Conservation (phyloP, 2,113 vertebrate species). For the Alosa alosa region DNA sequence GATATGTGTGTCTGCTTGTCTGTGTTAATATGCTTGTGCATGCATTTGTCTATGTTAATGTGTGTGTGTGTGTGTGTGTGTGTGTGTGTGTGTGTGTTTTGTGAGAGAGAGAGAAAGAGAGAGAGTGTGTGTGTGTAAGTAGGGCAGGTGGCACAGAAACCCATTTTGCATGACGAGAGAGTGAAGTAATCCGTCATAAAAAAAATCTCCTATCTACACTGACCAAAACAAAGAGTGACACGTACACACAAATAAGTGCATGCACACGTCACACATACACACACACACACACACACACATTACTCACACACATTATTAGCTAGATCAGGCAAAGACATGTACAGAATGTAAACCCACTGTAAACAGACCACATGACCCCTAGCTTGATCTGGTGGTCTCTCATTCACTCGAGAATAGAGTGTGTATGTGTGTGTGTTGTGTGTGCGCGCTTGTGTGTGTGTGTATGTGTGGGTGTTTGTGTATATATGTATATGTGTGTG, state of each 20-base stretch:
- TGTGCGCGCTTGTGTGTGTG: not conserved
- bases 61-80: not conserved
- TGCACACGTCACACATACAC: not conserved
- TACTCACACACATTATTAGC: not conserved
- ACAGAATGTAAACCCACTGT: not conserved
- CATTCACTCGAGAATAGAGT: not conserved
- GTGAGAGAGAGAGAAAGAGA: not conserved
- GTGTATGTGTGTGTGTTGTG: not conserved
- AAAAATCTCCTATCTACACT: not conserved
- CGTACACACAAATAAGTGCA: not conserved
- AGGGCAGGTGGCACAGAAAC: not conserved
- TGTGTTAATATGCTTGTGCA: not conserved
- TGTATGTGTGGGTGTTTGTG: not conserved
- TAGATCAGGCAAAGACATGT: not conserved
- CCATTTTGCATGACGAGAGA: not conserved
- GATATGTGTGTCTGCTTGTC: not conserved
- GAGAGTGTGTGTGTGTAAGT: not conserved
- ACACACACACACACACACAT: not conserved
- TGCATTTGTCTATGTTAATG: not conserved
- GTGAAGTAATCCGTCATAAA: not conserved
- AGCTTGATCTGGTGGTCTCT: not conserved
- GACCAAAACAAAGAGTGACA: constrained; percentile 1
- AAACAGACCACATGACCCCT: not conserved
- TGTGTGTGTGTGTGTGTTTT: not conserved
- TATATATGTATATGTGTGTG: not conserved